phyloP scores from a whole-genome alignment of 2,888 invertebrate genomes.

The Cantharis flavilabris region DNA sequence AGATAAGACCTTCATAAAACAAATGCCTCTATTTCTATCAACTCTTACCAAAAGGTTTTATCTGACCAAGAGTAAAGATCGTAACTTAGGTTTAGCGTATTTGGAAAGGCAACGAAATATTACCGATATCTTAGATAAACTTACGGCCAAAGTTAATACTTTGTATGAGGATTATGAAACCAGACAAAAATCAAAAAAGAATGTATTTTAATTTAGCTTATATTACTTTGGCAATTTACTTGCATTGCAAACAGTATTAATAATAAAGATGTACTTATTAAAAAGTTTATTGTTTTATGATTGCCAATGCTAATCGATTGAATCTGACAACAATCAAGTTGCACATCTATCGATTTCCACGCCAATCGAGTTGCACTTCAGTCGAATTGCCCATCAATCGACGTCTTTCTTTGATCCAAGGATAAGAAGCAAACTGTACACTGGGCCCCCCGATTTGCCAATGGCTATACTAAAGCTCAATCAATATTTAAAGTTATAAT shows the following conservation, averaged over 20 bases:
- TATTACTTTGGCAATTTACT: not conserved
- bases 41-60: conserved; percentile 48
- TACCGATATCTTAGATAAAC: not conserved
- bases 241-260: not conserved
- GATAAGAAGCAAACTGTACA: no score
- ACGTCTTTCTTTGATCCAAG: no score
- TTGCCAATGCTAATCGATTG: no score
- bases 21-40: conserved; percentile 49
- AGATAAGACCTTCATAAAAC: conserved; percentile 34
- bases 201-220: not conserved
- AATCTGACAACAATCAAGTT: no score
- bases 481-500: no score
- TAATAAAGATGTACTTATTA: not conserved
- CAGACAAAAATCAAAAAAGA: not conserved
- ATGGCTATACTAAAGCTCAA: no score
- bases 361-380: no score
- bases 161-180: not conserved
- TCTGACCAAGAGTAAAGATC: conserved; percentile 46
- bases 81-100: conserved; percentile 34
- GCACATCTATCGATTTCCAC: no score
- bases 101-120: conserved; percentile 14
- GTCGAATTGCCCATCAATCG: no score
- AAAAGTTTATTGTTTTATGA: no score
- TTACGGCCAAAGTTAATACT: not conserved
- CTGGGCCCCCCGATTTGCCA: no score